Evolutionary conservation across 2,888 invertebrate species (phyloP).

Genomic region (Liodrosophila aerea): DNA sequence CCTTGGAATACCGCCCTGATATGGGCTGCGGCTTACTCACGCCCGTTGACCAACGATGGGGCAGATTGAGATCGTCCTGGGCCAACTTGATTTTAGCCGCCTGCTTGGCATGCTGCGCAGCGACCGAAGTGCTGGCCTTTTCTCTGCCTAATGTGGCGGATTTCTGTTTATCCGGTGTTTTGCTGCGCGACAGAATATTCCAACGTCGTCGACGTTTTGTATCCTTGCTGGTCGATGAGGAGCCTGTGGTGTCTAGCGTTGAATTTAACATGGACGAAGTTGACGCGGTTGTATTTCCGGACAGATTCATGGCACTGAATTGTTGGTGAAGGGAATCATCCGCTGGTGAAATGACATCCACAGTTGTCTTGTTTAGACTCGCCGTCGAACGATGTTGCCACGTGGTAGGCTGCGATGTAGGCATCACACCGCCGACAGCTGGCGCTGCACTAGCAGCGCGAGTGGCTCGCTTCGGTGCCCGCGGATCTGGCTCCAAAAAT

Average conservation of each 20-base stretch:
- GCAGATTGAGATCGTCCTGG: slow-evolving; percentile 83
- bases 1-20: slow-evolving; percentile 90
- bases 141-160: slow-evolving; percentile 88
- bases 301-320: slow-evolving; percentile 79
- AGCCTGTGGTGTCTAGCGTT: slow-evolving; percentile 76
- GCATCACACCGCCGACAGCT: slow-evolving; percentile 66
- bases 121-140: slow-evolving; percentile 75
- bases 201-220: slow-evolving; percentile 87
- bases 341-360: slow-evolving; percentile 65
- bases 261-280: slow-evolving; percentile 81
- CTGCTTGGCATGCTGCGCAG: slow-evolving; percentile 75
- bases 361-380: slow-evolving; percentile 68
- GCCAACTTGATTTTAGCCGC: slow-evolving; percentile 78
- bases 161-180: slow-evolving; percentile 84
- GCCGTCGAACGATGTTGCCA: slow-evolving; percentile 74
- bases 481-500: slow-evolving; percentile 62
- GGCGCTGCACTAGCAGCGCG: slow-evolving; percentile 79
- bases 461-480: slow-evolving; percentile 67
- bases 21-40: slow-evolving; percentile 87
- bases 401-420: slow-evolving; percentile 56
- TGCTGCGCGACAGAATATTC: slow-evolving; percentile 87
- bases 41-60: slow-evolving; percentile 89
- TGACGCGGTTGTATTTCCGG: slow-evolving; percentile 67
- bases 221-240: slow-evolving; percentile 82
- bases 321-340: slow-evolving; percentile 69